Conservation (phyloP, 1,140 invertebrate genomes). For the Oryzaephilus surinamensis region DNA sequence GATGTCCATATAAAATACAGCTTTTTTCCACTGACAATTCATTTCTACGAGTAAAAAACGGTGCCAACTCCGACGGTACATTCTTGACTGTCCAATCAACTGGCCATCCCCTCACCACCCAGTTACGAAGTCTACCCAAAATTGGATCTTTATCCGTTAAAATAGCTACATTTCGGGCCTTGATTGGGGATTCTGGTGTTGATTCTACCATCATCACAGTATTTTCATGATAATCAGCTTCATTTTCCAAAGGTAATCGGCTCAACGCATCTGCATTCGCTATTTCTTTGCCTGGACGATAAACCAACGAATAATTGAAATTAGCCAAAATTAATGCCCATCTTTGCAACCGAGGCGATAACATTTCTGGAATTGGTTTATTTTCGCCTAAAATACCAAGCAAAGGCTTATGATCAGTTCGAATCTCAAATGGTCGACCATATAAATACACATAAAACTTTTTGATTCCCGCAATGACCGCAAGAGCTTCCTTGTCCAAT, state of each 20-base stretch:
- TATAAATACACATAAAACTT: constrained; percentile 44
- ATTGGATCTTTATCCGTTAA: constrained; percentile 1
- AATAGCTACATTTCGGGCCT: neutral
- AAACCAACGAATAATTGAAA: constrained; percentile 29
- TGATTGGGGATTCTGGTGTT: neutral
- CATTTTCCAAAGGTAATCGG: constrained; percentile 14
- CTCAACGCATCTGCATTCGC: constrained; percentile 26
- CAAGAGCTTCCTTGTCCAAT: constrained; percentile 36
- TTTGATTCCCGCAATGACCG: constrained; percentile 37
- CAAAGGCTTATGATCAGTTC: constrained; percentile 42
- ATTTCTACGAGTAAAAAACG: constrained; percentile 2
- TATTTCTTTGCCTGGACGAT: constrained; percentile 9
- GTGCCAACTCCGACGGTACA: neutral
- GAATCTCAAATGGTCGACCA: constrained; percentile 38
- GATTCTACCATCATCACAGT: constrained; percentile 1
- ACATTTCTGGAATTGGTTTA: constrained; percentile 25
- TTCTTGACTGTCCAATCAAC: neutral
- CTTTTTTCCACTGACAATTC: constrained; percentile 1
- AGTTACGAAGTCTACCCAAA: constrained; percentile 1
- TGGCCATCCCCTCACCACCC: constrained; percentile 1
- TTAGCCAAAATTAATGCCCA: constrained; percentile 30
- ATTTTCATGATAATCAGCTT: neutral
- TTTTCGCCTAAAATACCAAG: constrained; percentile 35
- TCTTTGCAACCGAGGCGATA: constrained; percentile 26
- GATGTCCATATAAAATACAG: constrained; percentile 2